Evolutionary conservation across 2,797 vertebrate genomes (phyloP), one percentile per base, ranked within the genome.

Genomic region (Huso huso): DNA sequence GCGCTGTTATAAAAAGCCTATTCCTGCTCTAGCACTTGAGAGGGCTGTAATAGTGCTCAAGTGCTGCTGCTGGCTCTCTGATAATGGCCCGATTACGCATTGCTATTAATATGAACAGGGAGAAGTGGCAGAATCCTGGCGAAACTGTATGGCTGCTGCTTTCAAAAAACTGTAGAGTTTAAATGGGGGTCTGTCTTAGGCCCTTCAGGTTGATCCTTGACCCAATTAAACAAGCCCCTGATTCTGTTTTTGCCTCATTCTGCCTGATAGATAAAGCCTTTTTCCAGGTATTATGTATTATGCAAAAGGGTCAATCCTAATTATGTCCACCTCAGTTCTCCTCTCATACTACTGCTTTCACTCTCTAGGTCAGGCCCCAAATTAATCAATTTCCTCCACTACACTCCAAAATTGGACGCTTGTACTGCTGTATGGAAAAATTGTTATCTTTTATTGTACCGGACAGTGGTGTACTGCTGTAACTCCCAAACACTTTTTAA

Each of bases 81-180:
- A 71, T 79, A 82, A 82, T 82, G 76, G 72, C 74, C 74, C 71
- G 5, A 15, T 37, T 74, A 72, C 72, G 73, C 49, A 71, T 49
- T 63, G 73, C 79, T 71, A 78, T 84, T 84, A 77, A 80, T 83
- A 77, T 85, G 71, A 83, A 82, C 77, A 70, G 79, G 79, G 68
- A 71, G 72, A 78, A 83, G 78, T 79, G 79, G 74, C 69, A 73
- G 70, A 70, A 70, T 70, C 59, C 55, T 75, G 18, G 61, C 1
- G 15, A 8, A 37, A 62, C 61, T 11, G 74, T 64, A 69, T 1
- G 23, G 51, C 50, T 12, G 37, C 48, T 3, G 12, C 72, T 76
- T 73, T 73, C 68, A 71, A 76, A 77, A 75, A 49, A 59, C 65
- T 61, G 49, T 50, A 63, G 55, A 71, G 75, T 77, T 80, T 75